A percentile compares a stretch with the other conserved stretches of the same genome.
These are phyloP conservation scores for Leucozona laternaria DNA, from an alignment of 2,888 invertebrate species.

Conservation along the genomic window DNA sequence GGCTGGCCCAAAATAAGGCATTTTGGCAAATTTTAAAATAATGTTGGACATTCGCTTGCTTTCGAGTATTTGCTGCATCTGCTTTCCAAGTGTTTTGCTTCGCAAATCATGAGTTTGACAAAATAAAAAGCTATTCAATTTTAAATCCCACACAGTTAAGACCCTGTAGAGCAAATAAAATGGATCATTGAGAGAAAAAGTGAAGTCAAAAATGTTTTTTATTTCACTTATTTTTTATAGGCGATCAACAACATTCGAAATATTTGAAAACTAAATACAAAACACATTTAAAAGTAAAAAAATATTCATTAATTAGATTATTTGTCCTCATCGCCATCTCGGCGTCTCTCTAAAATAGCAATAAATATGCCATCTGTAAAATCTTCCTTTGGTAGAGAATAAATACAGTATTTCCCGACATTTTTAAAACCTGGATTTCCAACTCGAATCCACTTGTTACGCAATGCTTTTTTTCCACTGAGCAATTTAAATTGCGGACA, in stretches of 20 bases:
- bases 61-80: no score
- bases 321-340: conserved; percentile 28
- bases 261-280: not conserved
- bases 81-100: no score
- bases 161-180: no score
- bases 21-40: no score
- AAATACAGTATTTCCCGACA: conserved; percentile 90
- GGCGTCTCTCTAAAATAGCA: conserved; percentile 90
- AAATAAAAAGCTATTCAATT: no score
- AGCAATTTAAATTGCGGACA: conserved; percentile 87
- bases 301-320: not conserved
- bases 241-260: not conserved
- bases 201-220: no score
- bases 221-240: not conserved
- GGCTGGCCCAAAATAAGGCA: no score
- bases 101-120: no score
- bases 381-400: conserved; percentile 90
- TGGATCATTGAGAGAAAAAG: no score
- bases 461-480: conserved; percentile 86
- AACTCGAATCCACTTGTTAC: conserved; percentile 88
- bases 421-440: conserved; percentile 88
- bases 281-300: not conserved
- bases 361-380: conserved; percentile 97
- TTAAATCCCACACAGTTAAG: no score
- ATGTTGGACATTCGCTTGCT: no score